A percentile compares a stretch with the other conserved stretches of the same genome.
phyloP scores from a whole-genome alignment of 2,888 invertebrate genomes.

The Molorchus minor region DNA sequence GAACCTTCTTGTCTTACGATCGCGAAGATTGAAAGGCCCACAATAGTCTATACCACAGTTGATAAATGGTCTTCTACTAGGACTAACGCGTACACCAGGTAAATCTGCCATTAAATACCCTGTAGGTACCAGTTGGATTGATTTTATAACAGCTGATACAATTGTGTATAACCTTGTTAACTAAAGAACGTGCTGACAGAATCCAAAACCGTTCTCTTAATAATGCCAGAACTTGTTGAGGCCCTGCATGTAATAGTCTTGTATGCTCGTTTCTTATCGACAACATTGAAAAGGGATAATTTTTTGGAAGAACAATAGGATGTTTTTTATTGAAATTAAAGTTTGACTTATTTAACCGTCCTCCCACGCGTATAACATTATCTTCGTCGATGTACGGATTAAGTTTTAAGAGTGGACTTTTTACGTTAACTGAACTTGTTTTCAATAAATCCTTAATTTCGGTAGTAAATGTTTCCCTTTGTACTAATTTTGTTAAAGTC shows the following conservation, averaged over 20 bases:
- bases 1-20: conserved; percentile 1
- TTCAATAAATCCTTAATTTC: not conserved
- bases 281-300: not conserved
- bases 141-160: conserved; percentile 14
- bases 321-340: not conserved
- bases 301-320: not conserved
- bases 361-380: not conserved
- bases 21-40: conserved; percentile 15
- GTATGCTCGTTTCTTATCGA: not conserved
- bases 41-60: conserved; percentile 22
- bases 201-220: conserved; percentile 22
- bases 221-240: not conserved
- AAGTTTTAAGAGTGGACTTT: not conserved
- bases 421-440: not conserved
- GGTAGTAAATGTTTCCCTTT: not conserved
- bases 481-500: not conserved
- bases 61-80: conserved; percentile 4
- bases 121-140: conserved; percentile 1
- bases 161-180: not conserved
- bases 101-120: conserved; percentile 20
- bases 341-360: not conserved
- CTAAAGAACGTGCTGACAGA: no score
- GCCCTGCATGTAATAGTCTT: not conserved
- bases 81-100: not conserved
- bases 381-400: not conserved